A percentile compares a stretch with the other conserved stretches of the same genome.
Evolutionary conservation across 2,888 invertebrate species (phyloP).

Genomic region (Parthenolecanium corni): DNA sequence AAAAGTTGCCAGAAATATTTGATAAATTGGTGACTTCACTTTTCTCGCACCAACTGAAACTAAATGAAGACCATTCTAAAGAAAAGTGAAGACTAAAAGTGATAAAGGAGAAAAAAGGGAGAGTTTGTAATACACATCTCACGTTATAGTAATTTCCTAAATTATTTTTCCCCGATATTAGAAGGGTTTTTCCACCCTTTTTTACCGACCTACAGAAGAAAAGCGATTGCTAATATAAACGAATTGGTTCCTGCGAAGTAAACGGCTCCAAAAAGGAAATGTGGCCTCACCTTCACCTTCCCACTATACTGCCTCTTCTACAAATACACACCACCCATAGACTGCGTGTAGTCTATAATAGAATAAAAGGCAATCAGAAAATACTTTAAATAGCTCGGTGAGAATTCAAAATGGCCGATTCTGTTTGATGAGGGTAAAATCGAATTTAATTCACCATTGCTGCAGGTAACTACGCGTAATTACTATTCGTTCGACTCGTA

Average conservation of each 20-base stretch:
- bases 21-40: no score
- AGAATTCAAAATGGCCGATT: slow-evolving; percentile 19
- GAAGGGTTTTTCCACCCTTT: slow-evolving; percentile 16
- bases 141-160: slow-evolving; percentile 10
- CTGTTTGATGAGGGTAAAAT: not conserved
- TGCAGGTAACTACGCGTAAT: not conserved
- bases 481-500: not conserved
- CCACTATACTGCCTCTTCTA: not conserved
- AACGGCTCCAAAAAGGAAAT: not conserved
- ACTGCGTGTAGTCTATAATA: slow-evolving; percentile 2
- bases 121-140: slow-evolving; percentile 5
- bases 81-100: not conserved
- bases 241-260: slow-evolving; percentile 11
- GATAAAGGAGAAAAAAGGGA: not conserved
- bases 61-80: no score
- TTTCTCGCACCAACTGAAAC: no score
- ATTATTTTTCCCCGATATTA: slow-evolving; percentile 14
- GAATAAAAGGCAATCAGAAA: slow-evolving; percentile 23
- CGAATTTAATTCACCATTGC: not conserved
- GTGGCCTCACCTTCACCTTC: not conserved
- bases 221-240: slow-evolving; percentile 17
- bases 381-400: slow-evolving; percentile 18
- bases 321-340: not conserved
- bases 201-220: not conserved
- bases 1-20: no score